Conservation (phyloP, 2,888 invertebrate genomes). For the Synanthedon tipuliformis region DNA sequence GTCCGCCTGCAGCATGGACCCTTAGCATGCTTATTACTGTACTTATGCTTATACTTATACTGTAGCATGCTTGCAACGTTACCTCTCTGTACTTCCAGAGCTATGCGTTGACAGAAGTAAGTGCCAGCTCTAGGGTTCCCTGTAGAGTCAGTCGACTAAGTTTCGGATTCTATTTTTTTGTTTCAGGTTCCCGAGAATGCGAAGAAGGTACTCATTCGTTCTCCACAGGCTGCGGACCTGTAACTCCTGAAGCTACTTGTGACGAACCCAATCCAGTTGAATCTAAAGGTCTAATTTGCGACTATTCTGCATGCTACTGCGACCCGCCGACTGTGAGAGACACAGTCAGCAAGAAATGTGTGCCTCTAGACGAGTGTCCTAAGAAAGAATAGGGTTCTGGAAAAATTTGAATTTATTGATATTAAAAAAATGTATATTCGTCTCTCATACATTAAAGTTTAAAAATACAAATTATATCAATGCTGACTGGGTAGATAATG, state of each 20-base stretch:
- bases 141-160: too few species aligned
- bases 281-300: slow-evolving; percentile 17
- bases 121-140: too few species aligned
- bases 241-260: slow-evolving; percentile 34
- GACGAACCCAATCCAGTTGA: slow-evolving; percentile 9
- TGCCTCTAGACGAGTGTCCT: slow-evolving; percentile 28
- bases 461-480: too few species aligned
- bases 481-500: too few species aligned
- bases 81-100: too few species aligned
- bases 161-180: slow-evolving; percentile 1
- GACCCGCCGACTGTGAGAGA: slow-evolving; percentile 33
- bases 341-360: slow-evolving; percentile 22
- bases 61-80: too few species aligned
- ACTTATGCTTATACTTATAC: too few species aligned
- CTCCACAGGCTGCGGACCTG: slow-evolving; percentile 21
- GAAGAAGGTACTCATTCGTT: slow-evolving; percentile 28
- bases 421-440: not conserved
- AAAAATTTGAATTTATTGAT: too few species aligned
- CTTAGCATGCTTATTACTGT: too few species aligned
- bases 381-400: slow-evolving; percentile 8
- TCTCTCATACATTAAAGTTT: too few species aligned
- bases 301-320: slow-evolving; percentile 36
- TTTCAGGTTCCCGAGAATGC: slow-evolving; percentile 14
- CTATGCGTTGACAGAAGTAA: too few species aligned
- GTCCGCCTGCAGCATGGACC: too few species aligned